Conservation (phyloP, 2,113 vertebrate species). For the Cromileptes altivelis region DNA sequence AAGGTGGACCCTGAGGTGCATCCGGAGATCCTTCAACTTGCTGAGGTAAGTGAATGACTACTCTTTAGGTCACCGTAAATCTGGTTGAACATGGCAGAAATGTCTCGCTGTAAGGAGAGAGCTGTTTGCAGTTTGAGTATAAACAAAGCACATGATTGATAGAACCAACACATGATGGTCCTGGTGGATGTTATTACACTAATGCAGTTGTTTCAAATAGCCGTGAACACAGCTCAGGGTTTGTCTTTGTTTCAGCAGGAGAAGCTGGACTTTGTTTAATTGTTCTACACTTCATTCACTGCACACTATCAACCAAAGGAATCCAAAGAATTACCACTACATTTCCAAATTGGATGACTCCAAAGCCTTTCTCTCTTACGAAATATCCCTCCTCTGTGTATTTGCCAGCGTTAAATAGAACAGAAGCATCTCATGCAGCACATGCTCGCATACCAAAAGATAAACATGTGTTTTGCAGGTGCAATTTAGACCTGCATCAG, state of each 20-base stretch:
- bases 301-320: constrained; percentile 31
- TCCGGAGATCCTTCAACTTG: constrained; percentile 74
- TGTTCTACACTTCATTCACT: not conserved
- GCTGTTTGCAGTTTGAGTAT: not conserved
- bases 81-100: not conserved
- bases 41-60: constrained; percentile 67
- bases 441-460: constrained; percentile 16
- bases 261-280: constrained; percentile 12
- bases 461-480: constrained; percentile 15
- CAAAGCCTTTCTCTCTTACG: constrained; percentile 11
- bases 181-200: not conserved
- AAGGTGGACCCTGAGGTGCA: constrained; percentile 52
- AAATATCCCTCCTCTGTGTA: constrained; percentile 26
- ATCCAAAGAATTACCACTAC: constrained; percentile 29
- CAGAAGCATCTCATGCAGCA: constrained; percentile 24
- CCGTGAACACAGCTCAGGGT: too few relatives aligned
- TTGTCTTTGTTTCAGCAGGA: constrained; percentile 11
- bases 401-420: not conserved
- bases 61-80: not conserved
- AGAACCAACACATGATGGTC: not conserved
- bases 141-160: not conserved
- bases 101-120: not conserved
- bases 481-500: constrained; percentile 16
- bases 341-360: constrained; percentile 41
- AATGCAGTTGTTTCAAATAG: not conserved